A percentile compares a stretch with the other conserved stretches of the same genome.
phyloP scores from a whole-genome alignment of 1,140 invertebrate species.

The Microplitis demolitor region DNA sequence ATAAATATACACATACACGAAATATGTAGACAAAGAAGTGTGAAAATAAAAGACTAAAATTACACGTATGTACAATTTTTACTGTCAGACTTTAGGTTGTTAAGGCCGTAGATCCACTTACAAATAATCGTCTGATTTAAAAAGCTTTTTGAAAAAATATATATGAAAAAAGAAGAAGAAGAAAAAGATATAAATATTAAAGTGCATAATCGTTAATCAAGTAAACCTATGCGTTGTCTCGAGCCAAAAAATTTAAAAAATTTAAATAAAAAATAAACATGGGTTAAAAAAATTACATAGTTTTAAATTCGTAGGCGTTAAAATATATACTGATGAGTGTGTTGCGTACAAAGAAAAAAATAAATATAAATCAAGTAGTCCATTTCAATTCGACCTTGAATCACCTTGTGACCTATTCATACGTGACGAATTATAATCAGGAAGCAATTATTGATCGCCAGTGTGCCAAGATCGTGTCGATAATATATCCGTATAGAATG shows the following conservation, averaged over 20 bases:
- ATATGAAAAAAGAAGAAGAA: background rate
- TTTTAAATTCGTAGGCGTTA: background rate
- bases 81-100: background rate
- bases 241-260: slow-evolving; percentile 17
- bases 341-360: background rate
- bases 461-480: slow-evolving; percentile 13
- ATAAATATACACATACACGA: background rate
- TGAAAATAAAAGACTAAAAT: slow-evolving; percentile 10
- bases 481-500: background rate
- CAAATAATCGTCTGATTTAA: background rate
- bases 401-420: slow-evolving; percentile 26
- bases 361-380: background rate
- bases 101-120: background rate
- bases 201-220: slow-evolving; percentile 19
- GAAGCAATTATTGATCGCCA: slow-evolving; percentile 9
- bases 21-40: background rate
- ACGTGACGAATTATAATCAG: slow-evolving; percentile 18
- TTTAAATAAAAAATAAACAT: slow-evolving; percentile 1
- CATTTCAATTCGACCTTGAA: slow-evolving; percentile 18
- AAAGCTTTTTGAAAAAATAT: background rate
- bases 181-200: background rate
- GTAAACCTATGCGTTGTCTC: slow-evolving; percentile 23
- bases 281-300: background rate
- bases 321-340: background rate
- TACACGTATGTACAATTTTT: background rate